Percentiles rank a stretch among this genome's conserved stretches.
Conservation (phyloP, 2,113 vertebrate genomes). For the Grammomys surdaster region DNA sequence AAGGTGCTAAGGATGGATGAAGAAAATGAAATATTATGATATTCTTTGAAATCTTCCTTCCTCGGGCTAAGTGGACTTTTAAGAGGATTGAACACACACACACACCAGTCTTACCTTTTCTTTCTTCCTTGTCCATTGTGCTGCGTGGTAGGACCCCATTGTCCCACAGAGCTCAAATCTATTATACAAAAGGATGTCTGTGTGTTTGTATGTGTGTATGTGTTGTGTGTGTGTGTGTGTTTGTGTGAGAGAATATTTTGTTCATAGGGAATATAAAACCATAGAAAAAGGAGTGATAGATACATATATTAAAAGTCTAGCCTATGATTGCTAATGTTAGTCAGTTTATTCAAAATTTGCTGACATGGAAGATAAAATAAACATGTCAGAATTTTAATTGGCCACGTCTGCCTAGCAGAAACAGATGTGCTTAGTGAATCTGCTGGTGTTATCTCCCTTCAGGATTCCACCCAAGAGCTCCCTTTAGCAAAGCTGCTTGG, state of each 20-base stretch:
- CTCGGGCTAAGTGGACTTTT: background rate
- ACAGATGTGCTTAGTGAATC: background rate
- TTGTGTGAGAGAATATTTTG: background rate
- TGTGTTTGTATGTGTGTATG: background rate
- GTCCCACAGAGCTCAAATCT: background rate
- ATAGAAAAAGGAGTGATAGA: background rate
- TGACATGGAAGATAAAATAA: background rate
- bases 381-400: slow-evolving; percentile 4
- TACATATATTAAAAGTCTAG: background rate
- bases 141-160: too few relatives aligned
- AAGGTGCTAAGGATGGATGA: slow-evolving; percentile 4
- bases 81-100: background rate
- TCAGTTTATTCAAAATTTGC: slow-evolving; percentile 36
- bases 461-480: background rate
- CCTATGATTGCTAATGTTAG: background rate
- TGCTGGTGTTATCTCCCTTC: background rate
- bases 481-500: background rate
- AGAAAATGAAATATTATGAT: background rate
- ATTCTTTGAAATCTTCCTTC: background rate
- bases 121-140: background rate
- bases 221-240: background rate
- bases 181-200: background rate
- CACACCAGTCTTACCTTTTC: background rate
- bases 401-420: background rate
- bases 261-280: background rate